Evolutionary conservation across 2,113 vertebrate species (phyloP).

Genomic region (Sialia sialis): DNA sequence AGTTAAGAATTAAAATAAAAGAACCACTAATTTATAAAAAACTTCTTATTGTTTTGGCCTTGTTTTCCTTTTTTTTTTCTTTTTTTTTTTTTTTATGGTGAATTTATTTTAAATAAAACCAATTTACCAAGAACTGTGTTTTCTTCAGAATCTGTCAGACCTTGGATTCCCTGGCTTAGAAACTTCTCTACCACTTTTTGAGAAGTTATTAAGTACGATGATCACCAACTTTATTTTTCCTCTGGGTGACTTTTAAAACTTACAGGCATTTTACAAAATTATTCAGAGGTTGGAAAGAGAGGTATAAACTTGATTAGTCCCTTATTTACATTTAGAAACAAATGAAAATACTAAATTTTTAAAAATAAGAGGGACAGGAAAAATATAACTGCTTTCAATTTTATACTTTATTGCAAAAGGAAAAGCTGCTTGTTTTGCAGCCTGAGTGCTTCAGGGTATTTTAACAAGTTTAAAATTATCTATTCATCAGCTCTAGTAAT

Average conservation of each 20-base stretch:
- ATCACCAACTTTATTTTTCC: not conserved
- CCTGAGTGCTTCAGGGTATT: not conserved
- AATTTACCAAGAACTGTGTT: not conserved
- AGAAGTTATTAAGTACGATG: not conserved
- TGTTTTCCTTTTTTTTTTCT: too few relatives aligned
- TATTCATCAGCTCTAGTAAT: not conserved
- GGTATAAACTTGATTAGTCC: not conserved
- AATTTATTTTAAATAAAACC: not conserved
- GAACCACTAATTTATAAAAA: not conserved
- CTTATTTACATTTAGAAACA: not conserved
- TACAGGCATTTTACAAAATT: not conserved
- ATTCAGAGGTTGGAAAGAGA: not conserved
- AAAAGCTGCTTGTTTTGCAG: not conserved
- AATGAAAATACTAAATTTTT: not conserved
- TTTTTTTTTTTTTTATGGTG: not conserved
- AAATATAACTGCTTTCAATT: not conserved
- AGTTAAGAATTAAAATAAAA: not conserved
- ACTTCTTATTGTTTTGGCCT: not conserved
- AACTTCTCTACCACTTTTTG: not conserved
- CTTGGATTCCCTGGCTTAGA: not conserved
- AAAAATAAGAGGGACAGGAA: accelerated
- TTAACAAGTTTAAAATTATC: not conserved
- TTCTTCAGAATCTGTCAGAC: not conserved
- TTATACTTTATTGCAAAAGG: not conserved
- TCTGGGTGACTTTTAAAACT: not conserved